phyloP scores from a whole-genome alignment of 2,113 vertebrate species.

The Muntiacus reevesi region DNA sequence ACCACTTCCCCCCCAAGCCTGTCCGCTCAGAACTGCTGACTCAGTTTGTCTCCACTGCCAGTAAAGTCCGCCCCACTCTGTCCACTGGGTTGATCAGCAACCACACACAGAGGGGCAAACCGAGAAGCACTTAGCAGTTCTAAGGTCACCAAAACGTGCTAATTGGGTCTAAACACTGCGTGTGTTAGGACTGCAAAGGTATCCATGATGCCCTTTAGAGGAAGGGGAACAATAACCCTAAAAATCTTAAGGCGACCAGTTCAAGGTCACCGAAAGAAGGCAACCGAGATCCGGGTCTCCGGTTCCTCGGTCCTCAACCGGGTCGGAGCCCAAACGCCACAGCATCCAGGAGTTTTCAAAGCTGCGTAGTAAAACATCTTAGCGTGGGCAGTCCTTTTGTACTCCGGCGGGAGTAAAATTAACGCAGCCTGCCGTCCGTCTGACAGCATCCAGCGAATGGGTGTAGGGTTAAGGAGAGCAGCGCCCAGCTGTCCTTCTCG shows the following conservation, averaged over 20 bases:
- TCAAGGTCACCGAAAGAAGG: conserved; percentile 35
- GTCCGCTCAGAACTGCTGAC: conserved; percentile 7
- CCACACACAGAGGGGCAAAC: background rate
- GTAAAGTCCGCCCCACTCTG: background rate
- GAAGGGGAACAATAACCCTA: background rate
- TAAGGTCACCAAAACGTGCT: background rate
- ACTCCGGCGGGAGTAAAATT: background rate
- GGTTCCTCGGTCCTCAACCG: background rate
- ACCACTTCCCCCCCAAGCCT: conserved; percentile 14
- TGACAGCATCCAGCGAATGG: background rate
- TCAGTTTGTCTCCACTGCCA: conserved; percentile 2
- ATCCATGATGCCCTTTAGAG: background rate
- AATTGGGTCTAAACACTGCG: background rate
- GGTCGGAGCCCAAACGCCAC: background rate
- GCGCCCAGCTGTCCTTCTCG: background rate
- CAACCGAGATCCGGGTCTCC: background rate
- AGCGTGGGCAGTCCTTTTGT: conserved; percentile 19
- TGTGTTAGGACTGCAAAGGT: background rate
- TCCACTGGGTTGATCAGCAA: background rate
- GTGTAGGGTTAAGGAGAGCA: background rate
- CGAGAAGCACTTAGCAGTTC: background rate
- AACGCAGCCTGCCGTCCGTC: background rate
- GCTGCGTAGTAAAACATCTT: background rate
- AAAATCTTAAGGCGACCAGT: background rate
- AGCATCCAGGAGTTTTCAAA: background rate